phyloP scores from a whole-genome alignment of 2,888 invertebrate genomes.

The Acanthosepion pharaonis region DNA sequence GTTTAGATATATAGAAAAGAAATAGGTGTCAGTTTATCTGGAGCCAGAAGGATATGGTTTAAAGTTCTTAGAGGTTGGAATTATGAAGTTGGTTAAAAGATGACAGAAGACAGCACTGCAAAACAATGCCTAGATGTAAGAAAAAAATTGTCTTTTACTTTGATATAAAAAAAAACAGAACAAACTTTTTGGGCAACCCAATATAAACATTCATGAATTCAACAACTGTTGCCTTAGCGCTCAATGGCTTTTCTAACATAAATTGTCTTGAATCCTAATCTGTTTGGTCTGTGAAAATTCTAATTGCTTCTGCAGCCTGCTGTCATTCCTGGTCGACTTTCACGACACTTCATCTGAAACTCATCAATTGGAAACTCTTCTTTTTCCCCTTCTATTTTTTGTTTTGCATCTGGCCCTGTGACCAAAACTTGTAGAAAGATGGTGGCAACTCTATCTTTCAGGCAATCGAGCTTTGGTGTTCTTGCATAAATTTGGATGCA shows the following conservation, averaged over 20 bases:
- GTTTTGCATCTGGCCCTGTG: neutral
- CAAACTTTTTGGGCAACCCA: neutral
- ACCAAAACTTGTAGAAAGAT: neutral
- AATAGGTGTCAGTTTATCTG: too few relatives aligned
- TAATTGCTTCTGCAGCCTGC: conserved; percentile 33
- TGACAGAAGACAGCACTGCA: neutral
- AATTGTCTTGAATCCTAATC: conserved; percentile 8
- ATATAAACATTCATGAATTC: neutral
- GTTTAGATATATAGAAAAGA: too few relatives aligned
- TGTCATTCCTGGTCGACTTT: neutral
- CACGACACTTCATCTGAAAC: neutral
- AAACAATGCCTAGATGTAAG: neutral
- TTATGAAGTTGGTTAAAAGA: too few relatives aligned
- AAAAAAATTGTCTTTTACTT: neutral
- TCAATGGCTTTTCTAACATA: neutral
- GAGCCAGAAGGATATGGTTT: too few relatives aligned
- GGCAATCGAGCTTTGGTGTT: neutral
- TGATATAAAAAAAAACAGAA: neutral
- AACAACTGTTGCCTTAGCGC: neutral
- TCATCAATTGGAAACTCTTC: neutral
- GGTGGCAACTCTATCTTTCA: conserved; percentile 20
- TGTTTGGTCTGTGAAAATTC: conserved; percentile 21
- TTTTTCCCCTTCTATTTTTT: neutral
- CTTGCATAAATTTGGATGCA: neutral
- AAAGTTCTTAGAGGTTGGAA: too few relatives aligned